Evolutionary conservation across 2,113 vertebrate species (phyloP), one percentile per base, ranked within the genome.

Genomic region (Gallinago media): DNA sequence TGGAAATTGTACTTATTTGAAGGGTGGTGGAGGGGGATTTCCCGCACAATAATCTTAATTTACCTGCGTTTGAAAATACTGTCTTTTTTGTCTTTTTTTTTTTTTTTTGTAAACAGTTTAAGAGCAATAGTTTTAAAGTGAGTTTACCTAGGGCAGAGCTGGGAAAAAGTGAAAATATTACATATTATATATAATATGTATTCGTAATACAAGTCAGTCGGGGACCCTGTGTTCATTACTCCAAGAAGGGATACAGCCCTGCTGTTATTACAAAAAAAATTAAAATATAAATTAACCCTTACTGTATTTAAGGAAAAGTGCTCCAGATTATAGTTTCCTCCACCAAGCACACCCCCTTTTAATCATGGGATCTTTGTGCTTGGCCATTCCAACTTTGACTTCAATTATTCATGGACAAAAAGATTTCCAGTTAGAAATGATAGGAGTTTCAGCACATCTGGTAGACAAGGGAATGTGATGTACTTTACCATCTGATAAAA

Each of bases 401-500:
- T 92, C 75, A 89, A 46, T 89, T 94, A 92, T 83, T 96, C 2
- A 2, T 42, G 67, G 75, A 92, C 75, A 79, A 83, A 89, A 95
- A 91, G 38, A 96, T 94, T 97, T 97, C 55, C 75, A 79, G 87
- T 96, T 82, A 97, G 66, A 92, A 97, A 85, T 66, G 78, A 85
- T 85, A 95, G 34, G 71, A 92, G 90, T 93, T 97, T 94, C 85
- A 94, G 61, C 85, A 89, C 74, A 89, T 96, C 93, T 77, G 63
- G 46, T 73, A 85, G 96, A 80, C 88, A 93, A 95, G 85, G 92
- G 75, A 96, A 62, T 88, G 62, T 42, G 78, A 96, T 80, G 95
- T 90, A 70, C 61, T 97, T 95, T 97, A 95, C 78, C 96, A 93
- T 70, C 92, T 93, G 71, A 82, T 95, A 93, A 77, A 96, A 97